Evolutionary conservation across 2,888 invertebrate genomes (phyloP).

Genomic region (Pharmacophagus antenor): DNA sequence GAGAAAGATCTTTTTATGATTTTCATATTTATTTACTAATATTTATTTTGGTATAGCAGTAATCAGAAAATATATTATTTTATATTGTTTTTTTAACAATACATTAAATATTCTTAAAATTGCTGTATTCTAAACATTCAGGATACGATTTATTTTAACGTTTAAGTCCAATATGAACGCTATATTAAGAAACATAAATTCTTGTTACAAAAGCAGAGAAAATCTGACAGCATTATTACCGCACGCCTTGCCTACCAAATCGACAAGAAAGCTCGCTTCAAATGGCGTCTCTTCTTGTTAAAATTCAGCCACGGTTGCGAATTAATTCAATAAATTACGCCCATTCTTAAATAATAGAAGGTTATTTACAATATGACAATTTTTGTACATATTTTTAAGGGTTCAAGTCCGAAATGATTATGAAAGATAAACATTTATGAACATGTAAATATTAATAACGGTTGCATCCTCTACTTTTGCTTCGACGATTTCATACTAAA

Average conservation of each 20-base stretch:
- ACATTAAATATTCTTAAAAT: no score
- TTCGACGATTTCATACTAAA: no score
- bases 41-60: background rate
- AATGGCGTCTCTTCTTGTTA: constrained; percentile 12
- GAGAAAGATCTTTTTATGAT: no score
- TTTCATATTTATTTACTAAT: background rate
- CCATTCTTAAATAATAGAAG: constrained; percentile 8
- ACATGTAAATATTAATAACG: no score
- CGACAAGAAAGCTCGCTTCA: constrained; percentile 10
- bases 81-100: background rate
- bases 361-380: constrained; percentile 2
- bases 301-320: constrained; percentile 14
- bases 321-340: constrained; percentile 20
- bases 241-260: constrained; percentile 18
- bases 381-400: background rate
- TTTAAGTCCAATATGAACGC: constrained; percentile 19
- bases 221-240: constrained; percentile 18
- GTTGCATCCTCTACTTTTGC: no score
- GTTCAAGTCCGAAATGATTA: background rate
- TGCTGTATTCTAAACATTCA: background rate
- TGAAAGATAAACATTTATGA: no score
- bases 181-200: constrained; percentile 18
- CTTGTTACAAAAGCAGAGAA: constrained; percentile 15
- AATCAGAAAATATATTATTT: background rate
- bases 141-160: constrained; percentile 13